Conservation (phyloP, 2,113 vertebrate species). For the Tricholaema leucomelas region DNA sequence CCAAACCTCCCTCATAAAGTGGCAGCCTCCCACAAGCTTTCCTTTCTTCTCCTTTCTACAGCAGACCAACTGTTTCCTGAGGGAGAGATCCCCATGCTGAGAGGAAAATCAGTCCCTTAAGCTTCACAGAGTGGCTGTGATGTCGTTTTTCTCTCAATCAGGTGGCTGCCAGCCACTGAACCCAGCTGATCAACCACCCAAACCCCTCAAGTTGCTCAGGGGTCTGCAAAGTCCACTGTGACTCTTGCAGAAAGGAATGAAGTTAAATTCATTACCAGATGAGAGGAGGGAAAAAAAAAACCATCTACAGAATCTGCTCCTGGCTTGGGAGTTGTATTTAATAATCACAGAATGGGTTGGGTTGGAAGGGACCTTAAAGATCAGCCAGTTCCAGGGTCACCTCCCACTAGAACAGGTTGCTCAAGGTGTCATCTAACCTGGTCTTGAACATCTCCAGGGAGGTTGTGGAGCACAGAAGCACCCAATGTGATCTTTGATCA, state of each 20-base stretch:
- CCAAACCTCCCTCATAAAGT: too few relatives aligned
- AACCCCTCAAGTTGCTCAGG: neutral
- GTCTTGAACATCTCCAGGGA: too few relatives aligned
- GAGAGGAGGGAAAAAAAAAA: neutral
- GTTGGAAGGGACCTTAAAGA: too few relatives aligned
- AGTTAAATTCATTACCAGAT: neutral
- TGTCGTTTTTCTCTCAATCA: neutral
- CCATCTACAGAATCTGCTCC: neutral
- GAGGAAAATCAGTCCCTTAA: neutral
- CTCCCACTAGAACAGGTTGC: too few relatives aligned
- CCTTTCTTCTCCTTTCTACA: neutral
- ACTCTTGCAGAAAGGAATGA: neutral
- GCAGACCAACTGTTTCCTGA: neutral
- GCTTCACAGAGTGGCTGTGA: neutral
- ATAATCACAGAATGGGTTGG: neutral
- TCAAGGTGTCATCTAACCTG: too few relatives aligned
- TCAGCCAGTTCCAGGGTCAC: too few relatives aligned
- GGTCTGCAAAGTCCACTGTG: neutral
- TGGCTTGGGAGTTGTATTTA: neutral
- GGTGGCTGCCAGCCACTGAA: neutral
- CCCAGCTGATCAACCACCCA: neutral
- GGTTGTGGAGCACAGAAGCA: too few relatives aligned
- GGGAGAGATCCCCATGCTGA: neutral
- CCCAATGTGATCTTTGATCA: too few relatives aligned
- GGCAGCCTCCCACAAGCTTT: fast-evolving